Evolutionary conservation across 1,140 invertebrate genomes (phyloP), one percentile per base, ranked within the genome.

Genomic region (Drosophila busckii): DNA sequence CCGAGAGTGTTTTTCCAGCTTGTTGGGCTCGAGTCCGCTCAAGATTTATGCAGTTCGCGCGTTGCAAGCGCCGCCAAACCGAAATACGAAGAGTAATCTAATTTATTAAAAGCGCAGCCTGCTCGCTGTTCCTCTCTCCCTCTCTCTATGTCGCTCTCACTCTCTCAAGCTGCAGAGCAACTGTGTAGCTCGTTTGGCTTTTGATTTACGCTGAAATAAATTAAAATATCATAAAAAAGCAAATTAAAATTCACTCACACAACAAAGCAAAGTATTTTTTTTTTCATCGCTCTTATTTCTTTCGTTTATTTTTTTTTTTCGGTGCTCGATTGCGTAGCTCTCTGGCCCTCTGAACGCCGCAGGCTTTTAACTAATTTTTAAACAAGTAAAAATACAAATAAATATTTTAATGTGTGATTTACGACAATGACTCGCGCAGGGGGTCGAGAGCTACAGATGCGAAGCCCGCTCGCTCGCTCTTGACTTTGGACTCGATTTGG

Each of bases 371-470:
- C 82, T 85, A 85, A 85, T 85, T 85, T 82, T 85, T 84, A 78
- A 85, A 86, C 84, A 84, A 86, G 52, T 82, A 84, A 84, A 85
- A 86, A 86, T 82, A 84, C 84, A 86, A 82, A 82, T 86, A 86
- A 86, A 86, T 86, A 86, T 86, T 86, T 84, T 86, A 86, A 86
- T 86, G 84, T 86, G 84, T 86, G 84, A 86, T 86, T 86, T 86
- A 86, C 84, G 84, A 84, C 84, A 86, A 86, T 86, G 65, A 68
- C 64, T 75, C 84, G 55, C 84, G 62, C 54, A 83, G 82, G 84
- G 84, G 71, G 83, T 75, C 64, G n/a, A n/a, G n/a, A n/a, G n/a
- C n/a, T n/a, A n/a, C n/a, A n/a, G n/a, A n/a, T n/a, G n/a, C n/a
- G n/a, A n/a, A n/a, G n/a, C n/a, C n/a, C n/a, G n/a, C n/a, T n/a